Percentiles rank a stretch among this genome's conserved stretches.
Conservation (phyloP, 2,113 vertebrate genomes). For the Pardalotus punctatus region DNA sequence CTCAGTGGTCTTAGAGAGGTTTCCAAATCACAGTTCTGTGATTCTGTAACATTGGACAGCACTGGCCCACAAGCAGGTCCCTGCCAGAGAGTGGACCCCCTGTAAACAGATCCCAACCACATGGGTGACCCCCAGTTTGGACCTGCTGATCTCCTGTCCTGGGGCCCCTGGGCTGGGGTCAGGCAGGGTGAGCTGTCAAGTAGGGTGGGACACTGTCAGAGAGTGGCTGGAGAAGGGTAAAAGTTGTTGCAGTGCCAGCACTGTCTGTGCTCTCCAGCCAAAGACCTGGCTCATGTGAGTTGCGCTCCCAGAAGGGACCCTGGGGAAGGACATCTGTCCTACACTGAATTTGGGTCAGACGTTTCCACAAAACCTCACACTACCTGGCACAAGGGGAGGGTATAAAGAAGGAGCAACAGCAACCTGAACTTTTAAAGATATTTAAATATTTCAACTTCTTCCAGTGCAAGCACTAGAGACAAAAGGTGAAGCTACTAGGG, state of each 20-base stretch:
- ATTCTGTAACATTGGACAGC: neutral
- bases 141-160: neutral
- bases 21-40: neutral
- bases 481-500: neutral
- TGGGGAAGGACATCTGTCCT: neutral
- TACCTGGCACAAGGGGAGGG: neutral
- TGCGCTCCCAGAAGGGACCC: neutral
- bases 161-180: no score
- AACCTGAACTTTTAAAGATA: neutral
- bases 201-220: neutral
- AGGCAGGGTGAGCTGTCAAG: neutral
- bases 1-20: neutral
- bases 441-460: neutral
- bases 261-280: no score
- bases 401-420: neutral
- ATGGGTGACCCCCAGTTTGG: neutral
- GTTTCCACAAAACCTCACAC: neutral
- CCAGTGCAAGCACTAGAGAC: neutral
- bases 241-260: neutral
- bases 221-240: neutral
- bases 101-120: neutral
- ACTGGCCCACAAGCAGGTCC: neutral
- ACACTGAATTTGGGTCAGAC: rapidly evolving
- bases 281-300: rapidly evolving
- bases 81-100: rapidly evolving